These are phyloP conservation scores for Callyntrura sp. DNA, from an alignment of 2,888 invertebrate species.

Conservation along the genomic window DNA sequence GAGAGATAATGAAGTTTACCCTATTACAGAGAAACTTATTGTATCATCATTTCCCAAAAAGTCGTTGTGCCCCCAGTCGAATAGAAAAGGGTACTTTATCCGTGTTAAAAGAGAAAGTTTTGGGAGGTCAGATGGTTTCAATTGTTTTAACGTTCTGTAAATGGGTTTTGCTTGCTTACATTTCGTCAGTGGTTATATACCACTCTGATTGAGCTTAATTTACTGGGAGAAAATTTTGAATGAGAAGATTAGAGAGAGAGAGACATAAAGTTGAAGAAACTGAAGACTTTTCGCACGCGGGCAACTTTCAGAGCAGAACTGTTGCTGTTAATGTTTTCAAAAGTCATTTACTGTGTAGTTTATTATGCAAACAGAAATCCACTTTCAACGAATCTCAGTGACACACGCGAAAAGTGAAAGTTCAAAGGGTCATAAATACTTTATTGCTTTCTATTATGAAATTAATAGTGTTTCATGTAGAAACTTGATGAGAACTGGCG, in stretches of 20 bases:
- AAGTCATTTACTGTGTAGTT: slow-evolving; percentile 30
- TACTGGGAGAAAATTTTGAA: neutral
- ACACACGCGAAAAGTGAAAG: slow-evolving; percentile 21
- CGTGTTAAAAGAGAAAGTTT: neutral
- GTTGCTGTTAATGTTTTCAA: slow-evolving; percentile 16
- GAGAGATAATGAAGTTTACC: slow-evolving; percentile 33
- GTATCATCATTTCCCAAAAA: slow-evolving; percentile 29
- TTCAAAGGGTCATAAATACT: slow-evolving; percentile 68
- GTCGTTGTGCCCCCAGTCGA: neutral
- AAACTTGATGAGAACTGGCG: neutral
- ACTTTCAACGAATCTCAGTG: slow-evolving; percentile 34
- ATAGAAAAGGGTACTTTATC: no score
- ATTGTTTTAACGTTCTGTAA: slow-evolving; percentile 41
- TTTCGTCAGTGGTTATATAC: neutral
- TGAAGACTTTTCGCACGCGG: neutral
- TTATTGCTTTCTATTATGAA: slow-evolving; percentile 53
- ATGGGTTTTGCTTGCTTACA: slow-evolving; percentile 20
- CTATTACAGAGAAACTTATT: slow-evolving; percentile 3
- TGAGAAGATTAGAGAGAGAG: neutral
- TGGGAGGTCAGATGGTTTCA: slow-evolving; percentile 50
- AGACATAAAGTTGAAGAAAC: slow-evolving; percentile 10
- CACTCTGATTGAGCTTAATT: slow-evolving; percentile 14
- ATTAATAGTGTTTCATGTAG: slow-evolving; percentile 20
- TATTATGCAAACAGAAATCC: slow-evolving; percentile 56
- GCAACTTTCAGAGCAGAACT: neutral